A percentile compares a stretch with the other conserved stretches of the same genome.
phyloP scores from a whole-genome alignment of 2,888 invertebrate genomes.

The Tenthredo livida region DNA sequence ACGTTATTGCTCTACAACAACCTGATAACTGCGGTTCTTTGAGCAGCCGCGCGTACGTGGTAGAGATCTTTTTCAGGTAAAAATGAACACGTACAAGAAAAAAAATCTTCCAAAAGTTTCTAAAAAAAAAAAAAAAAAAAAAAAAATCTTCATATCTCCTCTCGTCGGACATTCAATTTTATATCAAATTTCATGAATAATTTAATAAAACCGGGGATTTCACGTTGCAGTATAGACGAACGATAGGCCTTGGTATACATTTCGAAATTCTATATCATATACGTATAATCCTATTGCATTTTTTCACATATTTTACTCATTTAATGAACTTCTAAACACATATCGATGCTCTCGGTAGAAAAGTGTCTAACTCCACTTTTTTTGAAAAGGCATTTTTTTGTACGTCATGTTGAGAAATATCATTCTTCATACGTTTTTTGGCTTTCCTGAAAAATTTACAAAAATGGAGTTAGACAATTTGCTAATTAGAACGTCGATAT shows the following conservation, averaged over 20 bases:
- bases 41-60: neutral
- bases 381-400: too few species aligned
- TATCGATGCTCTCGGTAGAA: too few species aligned
- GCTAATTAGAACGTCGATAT: too few species aligned
- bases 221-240: neutral
- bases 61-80: slow-evolving; percentile 13
- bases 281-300: neutral
- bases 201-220: neutral
- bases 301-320: neutral
- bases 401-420: too few species aligned
- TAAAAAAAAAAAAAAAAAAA: neutral
- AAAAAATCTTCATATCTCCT: neutral
- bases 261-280: neutral
- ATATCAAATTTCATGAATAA: neutral
- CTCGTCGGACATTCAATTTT: neutral
- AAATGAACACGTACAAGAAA: neutral
- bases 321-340: neutral
- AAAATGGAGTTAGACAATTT: too few species aligned
- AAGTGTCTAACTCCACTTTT: too few species aligned
- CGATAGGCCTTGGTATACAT: neutral
- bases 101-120: neutral
- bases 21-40: neutral
- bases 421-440: too few species aligned
- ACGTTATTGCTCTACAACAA: neutral
- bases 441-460: too few species aligned